phyloP scores from a whole-genome alignment of 2,797 vertebrate genomes.

The Chloroceryle inda region DNA sequence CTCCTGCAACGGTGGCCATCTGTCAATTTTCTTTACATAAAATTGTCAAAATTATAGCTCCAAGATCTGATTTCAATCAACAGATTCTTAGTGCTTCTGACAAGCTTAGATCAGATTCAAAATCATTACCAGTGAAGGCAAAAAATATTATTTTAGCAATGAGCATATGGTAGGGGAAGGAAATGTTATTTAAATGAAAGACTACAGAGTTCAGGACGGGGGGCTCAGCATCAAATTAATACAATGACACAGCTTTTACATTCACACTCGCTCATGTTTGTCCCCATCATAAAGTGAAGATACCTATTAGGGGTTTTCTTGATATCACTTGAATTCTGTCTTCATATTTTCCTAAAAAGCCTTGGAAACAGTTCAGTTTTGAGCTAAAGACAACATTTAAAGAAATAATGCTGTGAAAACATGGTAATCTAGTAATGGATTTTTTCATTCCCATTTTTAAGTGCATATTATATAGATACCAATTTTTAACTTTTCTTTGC shows the following conservation, averaged over 20 bases:
- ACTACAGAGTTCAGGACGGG: not conserved
- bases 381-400: not conserved
- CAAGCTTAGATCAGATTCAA: not conserved
- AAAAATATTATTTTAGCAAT: not conserved
- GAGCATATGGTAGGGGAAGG: not conserved
- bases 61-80: not conserved
- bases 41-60: not conserved
- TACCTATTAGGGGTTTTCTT: not conserved
- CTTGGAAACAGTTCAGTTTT: not conserved
- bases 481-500: not conserved
- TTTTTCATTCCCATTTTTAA: not conserved
- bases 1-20: not conserved
- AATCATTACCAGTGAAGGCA: not conserved
- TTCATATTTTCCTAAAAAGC: not conserved
- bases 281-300: not conserved
- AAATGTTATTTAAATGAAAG: not conserved
- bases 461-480: not conserved
- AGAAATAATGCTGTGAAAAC: not conserved
- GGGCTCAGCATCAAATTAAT: not conserved
- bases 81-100: not conserved
- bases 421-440: fast-evolving
- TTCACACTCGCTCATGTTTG: fast-evolving
- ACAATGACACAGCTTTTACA: not conserved
- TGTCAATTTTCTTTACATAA: not conserved
- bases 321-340: not conserved